Percentiles rank a stretch among this genome's conserved stretches.
These are phyloP conservation scores for Zosterops lateralis DNA, from an alignment of 2,113 vertebrate genomes.

Conservation along the genomic window DNA sequence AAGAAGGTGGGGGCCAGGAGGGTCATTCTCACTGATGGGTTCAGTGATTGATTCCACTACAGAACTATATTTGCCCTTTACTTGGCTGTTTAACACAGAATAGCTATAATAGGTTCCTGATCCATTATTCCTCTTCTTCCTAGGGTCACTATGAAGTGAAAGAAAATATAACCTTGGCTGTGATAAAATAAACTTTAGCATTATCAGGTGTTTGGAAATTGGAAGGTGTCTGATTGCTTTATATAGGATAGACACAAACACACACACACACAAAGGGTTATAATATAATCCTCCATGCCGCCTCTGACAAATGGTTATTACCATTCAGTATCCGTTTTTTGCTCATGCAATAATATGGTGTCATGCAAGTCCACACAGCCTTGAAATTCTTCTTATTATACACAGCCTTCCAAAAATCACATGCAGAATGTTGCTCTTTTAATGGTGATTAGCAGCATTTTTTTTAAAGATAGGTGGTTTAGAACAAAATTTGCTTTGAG, in stretches of 20 bases:
- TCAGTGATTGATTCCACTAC: conserved; percentile 62
- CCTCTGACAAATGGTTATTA: conserved; percentile 48
- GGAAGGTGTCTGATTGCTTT: conserved; percentile 53
- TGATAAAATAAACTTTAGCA: conserved; percentile 64
- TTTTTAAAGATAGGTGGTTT: conserved; percentile 28
- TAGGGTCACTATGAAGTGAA: conserved; percentile 62
- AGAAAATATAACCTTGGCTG: conserved; percentile 54
- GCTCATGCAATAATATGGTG: conserved; percentile 46
- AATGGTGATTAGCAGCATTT: neutral
- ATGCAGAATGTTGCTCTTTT: neutral
- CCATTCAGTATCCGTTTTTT: conserved; percentile 26
- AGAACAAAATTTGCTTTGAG: neutral
- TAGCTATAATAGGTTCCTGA: conserved; percentile 55
- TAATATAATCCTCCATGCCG: neutral
- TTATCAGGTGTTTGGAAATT: conserved; percentile 57
- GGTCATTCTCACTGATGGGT: conserved; percentile 65
- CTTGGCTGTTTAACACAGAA: conserved; percentile 50
- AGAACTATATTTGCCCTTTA: conserved; percentile 66
- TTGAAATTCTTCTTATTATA: conserved; percentile 40
- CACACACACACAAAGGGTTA: neutral
- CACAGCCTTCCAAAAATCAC: neutral
- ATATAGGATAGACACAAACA: conserved; percentile 8
- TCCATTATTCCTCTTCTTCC: conserved; percentile 55
- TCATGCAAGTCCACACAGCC: conserved; percentile 29
- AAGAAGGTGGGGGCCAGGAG: conserved; percentile 53